Percentiles rank a stretch among this genome's conserved stretches.
These are phyloP conservation scores for Galaxias olidus DNA, from an alignment of 2,797 vertebrate genomes.

Conservation along the genomic window DNA sequence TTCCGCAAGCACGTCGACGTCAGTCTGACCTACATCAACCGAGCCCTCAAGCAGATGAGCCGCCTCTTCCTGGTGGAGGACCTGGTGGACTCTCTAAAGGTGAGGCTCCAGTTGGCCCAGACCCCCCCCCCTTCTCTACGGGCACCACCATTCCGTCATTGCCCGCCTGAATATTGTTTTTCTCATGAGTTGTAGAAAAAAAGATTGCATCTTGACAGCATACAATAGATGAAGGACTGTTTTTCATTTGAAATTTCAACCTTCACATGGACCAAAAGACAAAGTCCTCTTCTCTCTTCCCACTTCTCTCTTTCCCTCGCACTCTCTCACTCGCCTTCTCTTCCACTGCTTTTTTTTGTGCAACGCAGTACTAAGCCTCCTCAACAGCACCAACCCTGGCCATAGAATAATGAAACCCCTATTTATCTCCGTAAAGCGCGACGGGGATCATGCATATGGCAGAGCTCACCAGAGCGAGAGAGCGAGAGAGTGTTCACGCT, in stretches of 20 bases:
- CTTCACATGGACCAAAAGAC: no score
- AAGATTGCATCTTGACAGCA: no score
- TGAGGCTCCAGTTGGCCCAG: constrained; percentile 35
- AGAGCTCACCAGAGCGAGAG: background rate
- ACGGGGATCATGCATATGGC: background rate
- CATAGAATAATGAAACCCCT: background rate
- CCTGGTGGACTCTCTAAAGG: constrained; percentile 93
- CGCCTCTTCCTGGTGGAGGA: constrained; percentile 93
- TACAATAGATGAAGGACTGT: no score
- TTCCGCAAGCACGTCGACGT: constrained; percentile 86
- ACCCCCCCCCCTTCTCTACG: background rate
- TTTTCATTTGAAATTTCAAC: no score
- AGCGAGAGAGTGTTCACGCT: background rate
- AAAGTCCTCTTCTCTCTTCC: background rate
- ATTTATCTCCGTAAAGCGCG: background rate
- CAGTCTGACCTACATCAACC: constrained; percentile 84
- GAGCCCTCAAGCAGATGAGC: constrained; percentile 81
- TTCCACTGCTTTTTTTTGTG: background rate
- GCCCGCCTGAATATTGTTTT: no score
- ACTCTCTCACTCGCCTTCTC: background rate
- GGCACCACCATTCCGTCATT: background rate
- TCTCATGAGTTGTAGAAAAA: no score
- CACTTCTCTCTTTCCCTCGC: background rate
- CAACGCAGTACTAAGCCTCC: constrained; percentile 2
- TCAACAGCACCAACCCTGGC: background rate